A percentile compares a stretch with the other conserved stretches of the same genome.
Conservation (phyloP, 2,797 vertebrate genomes). For the Staurois parvus region DNA sequence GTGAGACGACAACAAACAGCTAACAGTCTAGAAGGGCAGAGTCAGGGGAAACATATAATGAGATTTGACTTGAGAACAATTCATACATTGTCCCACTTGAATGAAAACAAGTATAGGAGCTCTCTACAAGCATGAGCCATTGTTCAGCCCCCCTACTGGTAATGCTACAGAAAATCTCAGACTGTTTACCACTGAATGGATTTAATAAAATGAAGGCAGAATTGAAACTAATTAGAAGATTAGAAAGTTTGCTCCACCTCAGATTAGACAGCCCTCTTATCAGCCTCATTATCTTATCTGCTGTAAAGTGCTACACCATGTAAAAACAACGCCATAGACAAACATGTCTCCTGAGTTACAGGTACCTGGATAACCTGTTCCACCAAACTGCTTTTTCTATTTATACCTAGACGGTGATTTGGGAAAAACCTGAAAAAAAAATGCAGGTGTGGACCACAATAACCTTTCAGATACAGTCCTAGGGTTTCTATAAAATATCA, state of each 20-base stretch:
- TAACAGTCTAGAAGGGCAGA: constrained; percentile 7
- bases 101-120: constrained; percentile 36
- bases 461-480: too few relatives aligned
- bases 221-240: constrained; percentile 48
- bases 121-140: not conserved
- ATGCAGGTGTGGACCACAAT: too few relatives aligned
- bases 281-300: constrained; percentile 62
- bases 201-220: constrained; percentile 18
- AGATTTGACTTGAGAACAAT: constrained; percentile 48
- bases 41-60: constrained; percentile 44
- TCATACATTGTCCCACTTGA: constrained; percentile 46
- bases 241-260: constrained; percentile 48
- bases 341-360: constrained; percentile 55
- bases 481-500: too few relatives aligned
- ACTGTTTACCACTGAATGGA: constrained; percentile 29
- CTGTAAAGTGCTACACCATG: constrained; percentile 63
- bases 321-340: constrained; percentile 62
- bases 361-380: constrained; percentile 28
- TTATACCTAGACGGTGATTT: not conserved
- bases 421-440: too few relatives aligned
- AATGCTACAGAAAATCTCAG: not conserved
- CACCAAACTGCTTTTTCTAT: constrained; percentile 8
- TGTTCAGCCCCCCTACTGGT: not conserved
- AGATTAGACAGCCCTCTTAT: constrained; percentile 59
- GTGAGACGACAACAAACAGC: constrained; percentile 37